Evolutionary conservation across 1,140 invertebrate species (phyloP).

Genomic region (Eupristina koningsbergeri): DNA sequence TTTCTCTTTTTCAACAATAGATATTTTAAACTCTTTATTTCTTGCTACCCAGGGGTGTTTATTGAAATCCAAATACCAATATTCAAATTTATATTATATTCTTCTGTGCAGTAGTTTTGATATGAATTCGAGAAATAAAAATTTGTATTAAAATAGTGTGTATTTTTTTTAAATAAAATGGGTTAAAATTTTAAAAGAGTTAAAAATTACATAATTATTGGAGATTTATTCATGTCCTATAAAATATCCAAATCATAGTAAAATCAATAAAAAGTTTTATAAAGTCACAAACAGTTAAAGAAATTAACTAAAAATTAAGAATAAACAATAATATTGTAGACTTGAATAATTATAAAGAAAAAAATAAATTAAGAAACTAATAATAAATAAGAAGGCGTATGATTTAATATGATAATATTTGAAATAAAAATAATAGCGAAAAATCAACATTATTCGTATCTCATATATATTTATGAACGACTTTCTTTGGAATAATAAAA

Average conservation of each 20-base stretch:
- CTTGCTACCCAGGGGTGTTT: background rate
- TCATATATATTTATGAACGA: background rate
- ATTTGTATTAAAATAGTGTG: no score
- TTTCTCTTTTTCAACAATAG: background rate
- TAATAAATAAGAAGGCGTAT: background rate
- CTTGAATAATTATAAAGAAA: no score
- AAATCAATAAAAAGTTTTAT: no score
- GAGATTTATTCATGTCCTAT: no score
- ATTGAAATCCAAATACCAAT: background rate
- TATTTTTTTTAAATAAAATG: no score
- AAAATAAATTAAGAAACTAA: no score
- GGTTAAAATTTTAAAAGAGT: no score
- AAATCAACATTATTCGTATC: background rate
- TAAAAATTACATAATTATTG: no score
- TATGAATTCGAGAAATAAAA: background rate
- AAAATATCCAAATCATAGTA: no score
- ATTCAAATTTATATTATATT: background rate
- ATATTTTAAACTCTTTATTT: background rate
- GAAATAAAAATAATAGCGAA: background rate
- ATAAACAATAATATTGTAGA: no score
- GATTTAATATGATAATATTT: background rate
- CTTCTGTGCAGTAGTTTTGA: background rate
- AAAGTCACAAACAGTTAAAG: no score
- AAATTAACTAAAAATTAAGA: no score
- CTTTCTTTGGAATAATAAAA: background rate